A percentile compares a stretch with the other conserved stretches of the same genome.
Evolutionary conservation across 2,797 vertebrate species (phyloP).

Genomic region (Ispidina lecontei): DNA sequence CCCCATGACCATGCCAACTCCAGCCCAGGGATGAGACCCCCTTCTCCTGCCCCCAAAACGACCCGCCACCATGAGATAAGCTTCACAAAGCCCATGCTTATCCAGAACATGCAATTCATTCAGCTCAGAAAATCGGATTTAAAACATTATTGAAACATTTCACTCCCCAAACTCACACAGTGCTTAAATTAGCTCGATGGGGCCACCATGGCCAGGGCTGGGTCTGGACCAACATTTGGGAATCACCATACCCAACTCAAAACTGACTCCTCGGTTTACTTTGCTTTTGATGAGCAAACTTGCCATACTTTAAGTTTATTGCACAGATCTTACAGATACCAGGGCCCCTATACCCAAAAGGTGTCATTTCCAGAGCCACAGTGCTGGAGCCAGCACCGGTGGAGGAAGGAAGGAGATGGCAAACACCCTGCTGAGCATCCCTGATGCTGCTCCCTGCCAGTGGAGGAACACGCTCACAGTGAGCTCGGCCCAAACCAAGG

Average conservation of each 20-base stretch:
- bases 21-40: neutral
- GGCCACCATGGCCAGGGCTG: neutral
- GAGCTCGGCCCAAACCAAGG: rapidly evolving
- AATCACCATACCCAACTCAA: rapidly evolving
- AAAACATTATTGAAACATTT: neutral
- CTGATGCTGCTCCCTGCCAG: neutral
- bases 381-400: neutral
- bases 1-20: rapidly evolving
- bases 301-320: neutral
- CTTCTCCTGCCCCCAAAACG: neutral
- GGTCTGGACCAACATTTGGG: neutral
- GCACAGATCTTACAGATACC: neutral
- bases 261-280: neutral
- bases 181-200: neutral
- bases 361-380: neutral
- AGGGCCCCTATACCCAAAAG: rapidly evolving
- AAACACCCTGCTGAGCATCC: rapidly evolving
- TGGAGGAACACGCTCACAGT: rapidly evolving
- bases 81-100: neutral
- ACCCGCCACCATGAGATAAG: rapidly evolving
- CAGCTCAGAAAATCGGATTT: neutral
- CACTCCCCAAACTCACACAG: rapidly evolving
- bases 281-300: neutral
- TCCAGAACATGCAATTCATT: neutral
- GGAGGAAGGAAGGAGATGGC: rapidly evolving